These are phyloP conservation scores for Orchesella flavescens DNA, from an alignment of 2,888 invertebrate species.

Conservation along the genomic window DNA sequence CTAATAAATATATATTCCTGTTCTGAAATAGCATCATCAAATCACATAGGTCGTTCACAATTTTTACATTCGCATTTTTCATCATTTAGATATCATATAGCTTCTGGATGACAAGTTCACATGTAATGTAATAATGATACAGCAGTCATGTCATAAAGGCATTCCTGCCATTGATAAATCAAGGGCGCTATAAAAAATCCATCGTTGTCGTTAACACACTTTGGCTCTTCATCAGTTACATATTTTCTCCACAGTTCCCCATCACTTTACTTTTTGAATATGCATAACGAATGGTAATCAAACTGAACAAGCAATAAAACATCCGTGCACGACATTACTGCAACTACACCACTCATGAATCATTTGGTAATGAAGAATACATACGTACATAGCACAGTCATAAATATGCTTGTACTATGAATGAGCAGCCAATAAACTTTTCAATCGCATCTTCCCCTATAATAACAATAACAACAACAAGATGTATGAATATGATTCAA, in stretches of 20 bases:
- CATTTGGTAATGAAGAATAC: not conserved
- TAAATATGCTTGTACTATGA: not conserved
- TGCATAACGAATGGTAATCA: not conserved
- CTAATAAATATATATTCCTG: conserved; percentile 14
- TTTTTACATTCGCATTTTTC: not conserved
- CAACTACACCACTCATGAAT: not conserved
- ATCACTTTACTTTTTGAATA: too few relatives aligned
- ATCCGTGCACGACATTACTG: not conserved
- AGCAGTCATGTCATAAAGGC: not conserved
- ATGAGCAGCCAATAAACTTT: not conserved
- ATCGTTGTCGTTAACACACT: conserved; percentile 45
- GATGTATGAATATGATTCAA: not conserved
- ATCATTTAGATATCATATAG: conserved; percentile 1
- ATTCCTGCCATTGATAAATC: conserved; percentile 28
- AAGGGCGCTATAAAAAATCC: conserved; percentile 39
- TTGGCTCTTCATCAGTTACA: conserved; percentile 30
- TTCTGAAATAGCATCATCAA: not conserved
- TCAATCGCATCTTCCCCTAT: not conserved
- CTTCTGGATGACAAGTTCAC: conserved; percentile 24
- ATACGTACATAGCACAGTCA: not conserved
- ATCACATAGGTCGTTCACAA: not conserved
- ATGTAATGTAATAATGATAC: conserved; percentile 14
- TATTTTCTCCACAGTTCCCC: conserved; percentile 16
- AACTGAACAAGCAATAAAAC: conserved; percentile 7
- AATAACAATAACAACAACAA: not conserved